A percentile compares a stretch with the other conserved stretches of the same genome.
These are phyloP conservation scores for Ooceraea biroi DNA, from an alignment of 1,140 invertebrate species.

Conservation along the genomic window DNA sequence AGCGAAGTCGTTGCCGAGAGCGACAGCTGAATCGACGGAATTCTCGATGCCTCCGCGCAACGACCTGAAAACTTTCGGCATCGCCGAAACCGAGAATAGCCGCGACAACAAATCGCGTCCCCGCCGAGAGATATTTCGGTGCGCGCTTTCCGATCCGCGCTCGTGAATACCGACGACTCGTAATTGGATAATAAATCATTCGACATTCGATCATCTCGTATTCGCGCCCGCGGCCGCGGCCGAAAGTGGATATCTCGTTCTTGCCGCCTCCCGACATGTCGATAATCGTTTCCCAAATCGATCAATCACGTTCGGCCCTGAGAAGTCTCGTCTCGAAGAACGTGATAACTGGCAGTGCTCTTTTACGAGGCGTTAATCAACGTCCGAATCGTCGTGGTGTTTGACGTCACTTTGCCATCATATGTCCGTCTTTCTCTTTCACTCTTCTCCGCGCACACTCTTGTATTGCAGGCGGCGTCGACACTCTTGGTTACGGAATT, in stretches of 20 bases:
- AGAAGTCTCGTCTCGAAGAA: slow-evolving; percentile 40
- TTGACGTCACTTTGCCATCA: slow-evolving; percentile 37
- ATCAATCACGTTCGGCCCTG: slow-evolving; percentile 52
- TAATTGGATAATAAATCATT: slow-evolving; percentile 64
- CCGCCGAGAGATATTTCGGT: slow-evolving; percentile 47
- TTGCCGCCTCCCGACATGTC: slow-evolving; percentile 45
- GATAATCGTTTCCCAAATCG: slow-evolving; percentile 47
- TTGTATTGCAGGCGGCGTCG: slow-evolving; percentile 27
- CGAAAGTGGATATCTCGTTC: slow-evolving; percentile 55
- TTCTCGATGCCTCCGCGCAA: slow-evolving; percentile 62
- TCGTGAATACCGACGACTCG: slow-evolving; percentile 17
- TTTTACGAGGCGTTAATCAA: slow-evolving; percentile 60
- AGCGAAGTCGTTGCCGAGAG: slow-evolving; percentile 23
- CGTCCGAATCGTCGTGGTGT: slow-evolving; percentile 19
- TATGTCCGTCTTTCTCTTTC: neutral
- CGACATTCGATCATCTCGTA: slow-evolving; percentile 50
- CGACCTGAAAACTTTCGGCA: slow-evolving; percentile 62
- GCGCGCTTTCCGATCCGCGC: slow-evolving; percentile 39
- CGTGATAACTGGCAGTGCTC: slow-evolving; percentile 49
- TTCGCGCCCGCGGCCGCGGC: slow-evolving; percentile 26
- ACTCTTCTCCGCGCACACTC: neutral
- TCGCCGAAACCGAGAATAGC: slow-evolving; percentile 56
- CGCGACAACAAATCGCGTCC: slow-evolving; percentile 53
- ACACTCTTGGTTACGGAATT: slow-evolving; percentile 7
- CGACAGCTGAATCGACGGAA: slow-evolving; percentile 65